phyloP scores from a whole-genome alignment of 2,113 vertebrate genomes.

The Cryptomyrus ogoouensis region DNA sequence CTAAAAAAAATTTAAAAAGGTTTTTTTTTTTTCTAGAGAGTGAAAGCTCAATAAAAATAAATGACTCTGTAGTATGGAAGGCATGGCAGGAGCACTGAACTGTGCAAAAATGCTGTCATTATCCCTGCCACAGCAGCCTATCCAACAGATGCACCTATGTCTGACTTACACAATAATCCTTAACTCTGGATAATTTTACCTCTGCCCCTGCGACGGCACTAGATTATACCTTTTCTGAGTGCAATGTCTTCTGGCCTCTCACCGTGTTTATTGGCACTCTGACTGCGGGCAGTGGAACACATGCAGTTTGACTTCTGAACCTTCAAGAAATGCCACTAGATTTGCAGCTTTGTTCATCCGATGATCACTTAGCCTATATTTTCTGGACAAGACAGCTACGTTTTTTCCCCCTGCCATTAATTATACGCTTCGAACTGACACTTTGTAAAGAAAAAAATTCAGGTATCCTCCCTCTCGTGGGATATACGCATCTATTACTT shows the following conservation, averaged over 20 bases:
- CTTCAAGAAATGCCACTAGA: conserved; percentile 5
- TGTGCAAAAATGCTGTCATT: conserved; percentile 42
- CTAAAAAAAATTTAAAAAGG: conserved; percentile 13
- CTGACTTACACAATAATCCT: conserved; percentile 46
- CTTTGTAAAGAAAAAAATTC: neutral
- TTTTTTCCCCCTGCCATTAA: neutral
- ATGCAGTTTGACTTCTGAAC: conserved; percentile 44
- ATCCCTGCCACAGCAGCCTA: conserved; percentile 42
- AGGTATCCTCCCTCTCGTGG: neutral
- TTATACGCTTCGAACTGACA: neutral
- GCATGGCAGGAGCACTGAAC: conserved; percentile 34
- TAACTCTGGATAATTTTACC: conserved; percentile 50
- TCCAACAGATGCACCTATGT: conserved; percentile 41
- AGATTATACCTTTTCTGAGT: conserved; percentile 46
- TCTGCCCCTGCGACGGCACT: conserved; percentile 40
- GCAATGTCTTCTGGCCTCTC: conserved; percentile 34
- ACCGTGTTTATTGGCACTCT: neutral
- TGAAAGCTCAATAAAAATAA: conserved; percentile 39
- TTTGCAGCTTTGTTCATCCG: neutral
- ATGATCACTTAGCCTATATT: neutral
- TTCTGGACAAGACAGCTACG: neutral
- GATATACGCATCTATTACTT: neutral
- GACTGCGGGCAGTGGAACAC: conserved; percentile 36
- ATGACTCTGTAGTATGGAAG: conserved; percentile 28
- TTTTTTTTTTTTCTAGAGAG: conserved; percentile 26